These are phyloP conservation scores for Macroglossus sobrinus DNA, from an alignment of 2,113 vertebrate species.

Conservation along the genomic window DNA sequence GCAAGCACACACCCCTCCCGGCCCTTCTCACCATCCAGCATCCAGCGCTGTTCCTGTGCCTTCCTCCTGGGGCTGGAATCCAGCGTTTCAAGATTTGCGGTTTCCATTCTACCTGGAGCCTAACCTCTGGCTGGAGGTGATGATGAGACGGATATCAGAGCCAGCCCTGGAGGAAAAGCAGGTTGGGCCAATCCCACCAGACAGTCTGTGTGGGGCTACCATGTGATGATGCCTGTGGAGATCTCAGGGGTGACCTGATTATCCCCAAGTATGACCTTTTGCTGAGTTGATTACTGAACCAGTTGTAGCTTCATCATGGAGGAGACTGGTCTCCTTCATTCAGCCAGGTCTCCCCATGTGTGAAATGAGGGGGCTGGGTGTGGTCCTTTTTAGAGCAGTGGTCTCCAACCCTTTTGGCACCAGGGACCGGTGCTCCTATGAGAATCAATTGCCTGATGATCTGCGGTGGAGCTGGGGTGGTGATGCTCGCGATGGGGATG, in stretches of 20 bases:
- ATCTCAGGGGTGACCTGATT: background rate
- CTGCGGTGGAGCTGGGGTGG: too few relatives aligned
- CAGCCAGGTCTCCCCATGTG: rapidly evolving
- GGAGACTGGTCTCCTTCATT: background rate
- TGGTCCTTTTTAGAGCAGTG: background rate
- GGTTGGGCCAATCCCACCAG: rapidly evolving
- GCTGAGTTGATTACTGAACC: background rate
- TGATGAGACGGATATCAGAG: background rate
- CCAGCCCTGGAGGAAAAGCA: background rate
- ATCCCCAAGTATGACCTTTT: background rate
- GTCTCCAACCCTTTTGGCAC: too few relatives aligned
- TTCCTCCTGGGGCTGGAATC: too few relatives aligned
- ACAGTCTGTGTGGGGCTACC: background rate
- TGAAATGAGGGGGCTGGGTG: background rate
- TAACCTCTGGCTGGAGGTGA: background rate
- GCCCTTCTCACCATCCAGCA: background rate
- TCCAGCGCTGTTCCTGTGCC: rapidly evolving
- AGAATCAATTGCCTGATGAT: too few relatives aligned
- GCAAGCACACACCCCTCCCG: background rate
- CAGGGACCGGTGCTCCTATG: too few relatives aligned
- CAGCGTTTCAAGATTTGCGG: rapidly evolving
- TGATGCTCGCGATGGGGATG: too few relatives aligned
- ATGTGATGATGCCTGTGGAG: rapidly evolving
- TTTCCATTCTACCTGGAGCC: background rate
- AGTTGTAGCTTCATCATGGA: background rate